Evolutionary conservation across 2,797 vertebrate species (phyloP).

Genomic region (Gymnoscopelus braueri): DNA sequence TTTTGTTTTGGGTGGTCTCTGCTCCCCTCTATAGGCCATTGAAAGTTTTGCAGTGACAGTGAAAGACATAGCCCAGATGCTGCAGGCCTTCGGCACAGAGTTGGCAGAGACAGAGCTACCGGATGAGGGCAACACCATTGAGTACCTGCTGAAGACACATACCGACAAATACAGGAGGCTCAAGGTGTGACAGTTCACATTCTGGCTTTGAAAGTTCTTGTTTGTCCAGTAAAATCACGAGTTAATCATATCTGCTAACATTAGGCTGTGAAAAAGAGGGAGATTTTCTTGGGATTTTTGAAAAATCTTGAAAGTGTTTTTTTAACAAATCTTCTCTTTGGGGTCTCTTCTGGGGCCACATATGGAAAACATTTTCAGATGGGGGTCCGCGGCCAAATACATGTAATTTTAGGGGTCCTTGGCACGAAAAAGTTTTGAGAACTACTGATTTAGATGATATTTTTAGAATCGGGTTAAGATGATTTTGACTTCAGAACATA

Average conservation of each 20-base stretch:
- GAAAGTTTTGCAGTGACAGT: conserved; percentile 96
- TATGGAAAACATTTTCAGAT: no score
- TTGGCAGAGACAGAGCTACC: conserved; percentile 91
- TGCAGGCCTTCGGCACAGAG: conserved; percentile 94
- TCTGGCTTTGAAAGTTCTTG: background rate
- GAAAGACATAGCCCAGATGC: conserved; percentile 96
- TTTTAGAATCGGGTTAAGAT: background rate
- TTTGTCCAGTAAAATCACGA: no score
- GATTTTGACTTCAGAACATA: background rate
- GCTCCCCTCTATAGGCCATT: conserved; percentile 84
- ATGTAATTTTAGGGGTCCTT: no score
- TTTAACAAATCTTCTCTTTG: no score
- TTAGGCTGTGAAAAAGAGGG: no score
- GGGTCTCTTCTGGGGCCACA: no score
- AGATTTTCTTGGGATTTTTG: no score
- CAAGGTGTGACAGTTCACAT: conserved; percentile 84
- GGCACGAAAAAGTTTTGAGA: no score
- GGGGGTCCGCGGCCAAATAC: no score
- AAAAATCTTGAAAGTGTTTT: no score
- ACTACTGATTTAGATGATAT: no score
- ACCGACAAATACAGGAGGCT: conserved; percentile 90
- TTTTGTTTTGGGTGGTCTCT: background rate
- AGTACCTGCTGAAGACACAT: conserved; percentile 86
- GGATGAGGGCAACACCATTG: conserved; percentile 83
- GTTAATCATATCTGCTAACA: no score